phyloP scores from a whole-genome alignment of 2,113 vertebrate genomes.

The Redunca redunca region DNA sequence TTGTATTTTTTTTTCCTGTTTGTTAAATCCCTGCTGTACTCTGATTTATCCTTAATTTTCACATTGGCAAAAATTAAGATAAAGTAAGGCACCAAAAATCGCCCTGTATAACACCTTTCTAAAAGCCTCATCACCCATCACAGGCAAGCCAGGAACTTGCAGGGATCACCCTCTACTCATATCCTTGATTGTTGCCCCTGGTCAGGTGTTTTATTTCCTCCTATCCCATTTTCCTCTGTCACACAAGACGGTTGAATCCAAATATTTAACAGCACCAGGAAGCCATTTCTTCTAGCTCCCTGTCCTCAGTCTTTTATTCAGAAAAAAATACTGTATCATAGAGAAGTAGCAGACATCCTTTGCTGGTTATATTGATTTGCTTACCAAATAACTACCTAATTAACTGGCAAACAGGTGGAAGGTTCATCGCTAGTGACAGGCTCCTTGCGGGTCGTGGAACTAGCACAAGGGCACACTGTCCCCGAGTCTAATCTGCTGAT shows the following conservation, averaged over 20 bases:
- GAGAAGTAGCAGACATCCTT: conserved; percentile 55
- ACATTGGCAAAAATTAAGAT: conserved; percentile 86
- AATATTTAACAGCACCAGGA: conserved; percentile 52
- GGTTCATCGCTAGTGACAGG: conserved; percentile 75
- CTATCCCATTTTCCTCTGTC: conserved; percentile 68
- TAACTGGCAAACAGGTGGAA: conserved; percentile 72
- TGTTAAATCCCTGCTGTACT: conserved; percentile 84
- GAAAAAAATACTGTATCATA: conserved; percentile 60
- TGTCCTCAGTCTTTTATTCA: conserved; percentile 69
- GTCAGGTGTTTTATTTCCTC: conserved; percentile 67
- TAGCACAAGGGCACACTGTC: conserved; percentile 66
- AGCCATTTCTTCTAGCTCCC: conserved; percentile 66
- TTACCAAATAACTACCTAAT: conserved; percentile 75
- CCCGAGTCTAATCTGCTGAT: conserved; percentile 72
- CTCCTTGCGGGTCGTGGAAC: conserved; percentile 68
- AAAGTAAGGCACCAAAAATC: conserved; percentile 87
- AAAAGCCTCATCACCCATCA: conserved; percentile 61
- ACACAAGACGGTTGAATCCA: conserved; percentile 62
- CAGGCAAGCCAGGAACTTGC: conserved; percentile 65
- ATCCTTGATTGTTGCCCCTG: conserved; percentile 49
- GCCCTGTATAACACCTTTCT: conserved; percentile 75
- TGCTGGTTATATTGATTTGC: conserved; percentile 73
- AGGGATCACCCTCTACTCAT: conserved; percentile 58
- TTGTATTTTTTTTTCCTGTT: conserved; percentile 64
- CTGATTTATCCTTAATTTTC: conserved; percentile 84